Evolutionary conservation across 1,140 invertebrate genomes (phyloP).

Genomic region (Ditylenchus dipsaci): DNA sequence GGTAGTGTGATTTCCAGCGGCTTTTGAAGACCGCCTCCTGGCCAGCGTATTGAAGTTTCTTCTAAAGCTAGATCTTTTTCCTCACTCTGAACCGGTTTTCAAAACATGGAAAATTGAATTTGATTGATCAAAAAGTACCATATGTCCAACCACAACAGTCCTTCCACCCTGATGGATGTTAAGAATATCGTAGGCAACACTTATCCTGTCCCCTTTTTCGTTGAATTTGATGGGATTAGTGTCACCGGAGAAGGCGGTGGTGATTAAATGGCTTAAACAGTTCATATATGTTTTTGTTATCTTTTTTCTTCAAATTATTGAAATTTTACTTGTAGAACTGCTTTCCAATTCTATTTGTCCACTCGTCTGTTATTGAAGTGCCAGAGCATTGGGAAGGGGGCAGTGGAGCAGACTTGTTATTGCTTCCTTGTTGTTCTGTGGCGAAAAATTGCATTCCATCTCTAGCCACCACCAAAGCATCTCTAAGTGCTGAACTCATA

Average conservation of each 20-base stretch:
- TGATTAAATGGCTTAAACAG: slow-evolving; percentile 6
- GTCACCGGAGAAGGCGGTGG: slow-evolving; percentile 22
- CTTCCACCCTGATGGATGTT: slow-evolving; percentile 36
- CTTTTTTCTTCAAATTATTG: neutral
- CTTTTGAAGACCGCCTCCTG: slow-evolving; percentile 30
- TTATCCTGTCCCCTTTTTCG: slow-evolving; percentile 46
- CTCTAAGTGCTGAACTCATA: slow-evolving; percentile 24
- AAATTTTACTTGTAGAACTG: slow-evolving; percentile 32
- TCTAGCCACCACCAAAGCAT: slow-evolving; percentile 36
- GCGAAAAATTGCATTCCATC: slow-evolving; percentile 26
- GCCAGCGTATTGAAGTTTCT: slow-evolving; percentile 46
- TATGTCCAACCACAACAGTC: slow-evolving; percentile 36
- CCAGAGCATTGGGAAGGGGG: slow-evolving; percentile 33
- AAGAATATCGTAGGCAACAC: slow-evolving; percentile 48
- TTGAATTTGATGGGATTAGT: slow-evolving; percentile 45
- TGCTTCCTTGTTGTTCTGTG: neutral
- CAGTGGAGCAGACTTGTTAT: neutral
- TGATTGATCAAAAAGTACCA: slow-evolving; percentile 33
- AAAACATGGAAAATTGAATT: too few relatives aligned
- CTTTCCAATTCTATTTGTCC: slow-evolving; percentile 29
- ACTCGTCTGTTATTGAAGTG: slow-evolving; percentile 27
- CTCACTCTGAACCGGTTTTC: slow-evolving; percentile 26
- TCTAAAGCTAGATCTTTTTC: slow-evolving; percentile 31
- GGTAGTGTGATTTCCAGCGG: slow-evolving; percentile 53
- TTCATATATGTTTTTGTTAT: too few relatives aligned